Evolutionary conservation across 2,888 invertebrate genomes (phyloP), one percentile per base, ranked within the genome.

Genomic region (Zygogramma bicolorata): DNA sequence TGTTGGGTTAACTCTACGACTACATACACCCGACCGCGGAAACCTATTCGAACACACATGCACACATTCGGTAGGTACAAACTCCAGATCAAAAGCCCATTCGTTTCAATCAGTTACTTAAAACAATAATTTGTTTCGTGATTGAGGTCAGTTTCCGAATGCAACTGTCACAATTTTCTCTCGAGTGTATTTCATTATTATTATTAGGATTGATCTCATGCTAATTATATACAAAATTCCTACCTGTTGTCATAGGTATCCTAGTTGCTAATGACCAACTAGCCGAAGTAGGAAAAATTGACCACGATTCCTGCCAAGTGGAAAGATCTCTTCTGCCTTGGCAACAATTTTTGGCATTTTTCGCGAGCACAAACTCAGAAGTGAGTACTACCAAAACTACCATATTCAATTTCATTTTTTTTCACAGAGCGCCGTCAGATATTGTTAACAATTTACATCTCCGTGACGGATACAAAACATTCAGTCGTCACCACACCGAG

Each of bases 211-310:
- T 34, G 34, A 34, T 8, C 6, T 8, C 34, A 34, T 1, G 6
- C 34, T 34, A 10, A 4, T n/a, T 29, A 31, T n/a, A 15, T 58
- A 27, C 10, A 46, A 22, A 3, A 5, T 27, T 8, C 29, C 70
- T 78, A 85, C 85, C 85, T 81, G 77, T 22, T n/a, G 80, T 79
- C 84, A 85, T 83, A 5, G 86, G 85, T 73, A 85, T 84, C 70
- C 81, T 82, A n/a, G 81, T 84, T 68, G 83, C 80, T 29, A 86
- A 42, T 15, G 85, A 83, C 85, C 85, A 86, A 4, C 79, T 71
- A 13, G 82, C 79, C 5, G 80, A 75, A 8, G 83, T 81, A 7
- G 84, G 82, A 70, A 77, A 82, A 62, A 81, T 76, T 22, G 81
- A 77, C 82, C 83, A 83, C 8, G 81, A 79, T 10, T 77, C 82